Base-by-base conservation (phyloP, 2,113 vertebrate species). In the Cyprinus carpio region DNA sequence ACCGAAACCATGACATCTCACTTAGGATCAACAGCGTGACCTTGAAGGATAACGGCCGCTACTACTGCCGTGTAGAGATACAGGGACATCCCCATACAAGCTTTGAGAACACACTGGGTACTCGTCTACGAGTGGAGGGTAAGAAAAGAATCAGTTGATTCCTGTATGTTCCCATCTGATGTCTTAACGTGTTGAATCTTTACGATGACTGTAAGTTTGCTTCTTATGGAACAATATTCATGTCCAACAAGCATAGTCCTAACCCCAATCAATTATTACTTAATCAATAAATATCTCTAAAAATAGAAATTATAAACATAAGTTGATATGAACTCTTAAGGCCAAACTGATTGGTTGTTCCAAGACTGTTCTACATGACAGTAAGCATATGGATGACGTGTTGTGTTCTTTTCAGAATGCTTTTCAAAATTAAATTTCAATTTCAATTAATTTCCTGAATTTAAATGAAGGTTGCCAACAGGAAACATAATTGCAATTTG, bases 21-120 rank as follows among this genome's bases (percentile, higher is more conserved):
- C 94, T 99, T 90, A 94, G 95, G 72, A 94, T 99, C 16, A 96
- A 94, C 91, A 94, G 94, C 64, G 92, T 95, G 82, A 89, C 92
- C 84, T 95, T 96, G 93, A 95, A 92, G 0, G 98, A 99, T 92
- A 93, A 82, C 0, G 96, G 96, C 9, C 96, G 94, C 83, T 98
- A 98, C 86, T 99, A 95, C 93, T 99, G 98, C 89, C 81, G 96
- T 0, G 95, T 98, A 8, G 97, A 98, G 93, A 83, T 99, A 25
- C 92, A 95, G 0, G 96, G 96, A 1, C 94, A 96, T 2, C 49
- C 92, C 9, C 96, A 96, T 0, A 86, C 94, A 90, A 95, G 95
- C 92, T 97, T 96, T 0, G 97, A 98, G 91, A 96, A 97, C 91
- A 96, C 96, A 90, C 94, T 94, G 40, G 97, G 97, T 0, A 95